Percentiles rank a stretch among this genome's conserved stretches.
Evolutionary conservation across 2,113 vertebrate genomes (phyloP).

Genomic region (Zosterops japonicus): DNA sequence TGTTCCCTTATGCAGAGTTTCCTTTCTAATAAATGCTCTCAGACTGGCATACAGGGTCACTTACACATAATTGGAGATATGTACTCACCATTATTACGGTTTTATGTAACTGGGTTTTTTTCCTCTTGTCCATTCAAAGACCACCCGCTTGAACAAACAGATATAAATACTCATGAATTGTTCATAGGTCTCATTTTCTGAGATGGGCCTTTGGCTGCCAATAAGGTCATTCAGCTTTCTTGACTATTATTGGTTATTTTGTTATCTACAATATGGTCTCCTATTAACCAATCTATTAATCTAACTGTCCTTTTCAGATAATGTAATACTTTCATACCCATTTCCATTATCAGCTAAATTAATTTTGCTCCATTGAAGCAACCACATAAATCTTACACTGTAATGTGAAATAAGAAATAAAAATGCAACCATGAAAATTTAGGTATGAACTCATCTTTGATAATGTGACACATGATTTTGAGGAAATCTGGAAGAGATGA

Average conservation of each 20-base stretch:
- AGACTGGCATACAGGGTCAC: background rate
- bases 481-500: background rate
- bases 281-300: background rate
- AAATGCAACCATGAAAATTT: background rate
- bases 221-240: background rate
- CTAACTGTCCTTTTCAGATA: background rate
- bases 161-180: background rate
- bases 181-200: background rate
- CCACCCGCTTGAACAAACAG: background rate
- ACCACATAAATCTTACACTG: background rate
- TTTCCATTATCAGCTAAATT: background rate
- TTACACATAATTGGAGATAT: background rate
- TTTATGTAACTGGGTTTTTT: background rate
- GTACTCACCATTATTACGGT: background rate
- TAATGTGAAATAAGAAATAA: background rate
- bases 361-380: background rate
- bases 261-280: background rate
- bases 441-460: background rate
- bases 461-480: background rate
- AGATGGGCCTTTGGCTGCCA: background rate
- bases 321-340: background rate
- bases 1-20: background rate
- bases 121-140: background rate
- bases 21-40: background rate
- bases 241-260: conserved; percentile 6